These are phyloP conservation scores for Acholoe squamosa DNA, from an alignment of 2,888 invertebrate species.

Conservation along the genomic window DNA sequence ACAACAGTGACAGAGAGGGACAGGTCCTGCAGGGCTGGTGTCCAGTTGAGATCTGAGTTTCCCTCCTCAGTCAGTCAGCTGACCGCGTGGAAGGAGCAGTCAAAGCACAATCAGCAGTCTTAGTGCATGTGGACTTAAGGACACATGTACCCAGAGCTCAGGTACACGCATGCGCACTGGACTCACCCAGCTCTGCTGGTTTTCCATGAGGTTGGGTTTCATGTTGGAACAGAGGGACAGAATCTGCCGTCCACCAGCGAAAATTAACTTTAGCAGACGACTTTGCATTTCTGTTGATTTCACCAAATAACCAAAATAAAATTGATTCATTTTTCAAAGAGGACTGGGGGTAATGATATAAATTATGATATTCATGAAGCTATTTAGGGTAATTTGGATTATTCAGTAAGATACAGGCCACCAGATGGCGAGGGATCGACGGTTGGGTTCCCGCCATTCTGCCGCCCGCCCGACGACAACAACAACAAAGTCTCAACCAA, in stretches of 20 bases:
- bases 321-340: no score
- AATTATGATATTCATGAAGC: no score
- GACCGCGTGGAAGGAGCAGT: no score
- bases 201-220: no score
- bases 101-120: neutral
- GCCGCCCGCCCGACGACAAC: neutral
- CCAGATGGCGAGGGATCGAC: neutral
- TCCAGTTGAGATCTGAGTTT: no score
- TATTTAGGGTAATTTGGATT: no score
- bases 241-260: neutral
- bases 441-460: neutral
- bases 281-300: neutral
- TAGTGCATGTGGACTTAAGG: constrained; percentile 6
- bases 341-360: no score
- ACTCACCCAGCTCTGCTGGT: neutral
- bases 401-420: neutral
- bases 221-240: no score
- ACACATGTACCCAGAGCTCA: constrained; percentile 14
- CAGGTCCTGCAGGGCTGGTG: no score
- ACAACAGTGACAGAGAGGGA: no score
- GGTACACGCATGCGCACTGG: neutral
- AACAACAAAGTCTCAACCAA: neutral
- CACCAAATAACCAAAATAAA: neutral
- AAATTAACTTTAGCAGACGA: neutral
- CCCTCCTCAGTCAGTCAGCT: no score